These are phyloP conservation scores for Sinonovacula constricta DNA, from an alignment of 1,140 invertebrate genomes.

Conservation along the genomic window DNA sequence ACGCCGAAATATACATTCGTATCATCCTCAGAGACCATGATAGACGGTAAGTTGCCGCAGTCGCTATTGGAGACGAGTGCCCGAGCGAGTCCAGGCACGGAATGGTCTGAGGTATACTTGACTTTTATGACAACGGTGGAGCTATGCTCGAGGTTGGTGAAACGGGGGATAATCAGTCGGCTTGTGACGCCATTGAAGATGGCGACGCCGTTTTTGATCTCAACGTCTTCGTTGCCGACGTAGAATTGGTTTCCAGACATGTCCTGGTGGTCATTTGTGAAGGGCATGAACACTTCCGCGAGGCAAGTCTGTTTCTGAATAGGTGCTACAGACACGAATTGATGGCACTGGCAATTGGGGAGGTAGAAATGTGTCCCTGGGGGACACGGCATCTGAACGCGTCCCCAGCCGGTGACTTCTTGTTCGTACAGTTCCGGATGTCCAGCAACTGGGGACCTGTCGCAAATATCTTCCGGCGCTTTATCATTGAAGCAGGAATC, in stretches of 20 bases:
- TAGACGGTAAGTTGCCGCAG: slow-evolving; percentile 49
- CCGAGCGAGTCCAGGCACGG: background rate
- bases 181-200: slow-evolving; percentile 56
- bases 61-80: slow-evolving; percentile 58
- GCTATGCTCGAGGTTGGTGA: slow-evolving; percentile 55
- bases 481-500: slow-evolving; percentile 14
- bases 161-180: slow-evolving; percentile 55
- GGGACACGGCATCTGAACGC: slow-evolving; percentile 50
- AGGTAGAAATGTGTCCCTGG: slow-evolving; percentile 51
- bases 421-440: slow-evolving; percentile 49
- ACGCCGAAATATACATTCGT: slow-evolving; percentile 66
- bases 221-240: slow-evolving; percentile 54
- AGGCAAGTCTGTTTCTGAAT: slow-evolving; percentile 29
- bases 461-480: slow-evolving; percentile 26
- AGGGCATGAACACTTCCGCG: slow-evolving; percentile 52
- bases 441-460: slow-evolving; percentile 44
- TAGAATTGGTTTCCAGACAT: slow-evolving; percentile 56
- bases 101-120: slow-evolving; percentile 50
- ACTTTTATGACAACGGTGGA: slow-evolving; percentile 51
- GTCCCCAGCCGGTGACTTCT: slow-evolving; percentile 45
- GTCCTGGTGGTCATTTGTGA: slow-evolving; percentile 48
- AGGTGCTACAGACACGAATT: background rate
- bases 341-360: slow-evolving; percentile 50
- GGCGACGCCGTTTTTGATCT: slow-evolving; percentile 46
- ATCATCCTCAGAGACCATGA: slow-evolving; percentile 65